Evolutionary conservation across 2,113 vertebrate genomes (phyloP).

Genomic region (Hemiscyllium ocellatum): DNA sequence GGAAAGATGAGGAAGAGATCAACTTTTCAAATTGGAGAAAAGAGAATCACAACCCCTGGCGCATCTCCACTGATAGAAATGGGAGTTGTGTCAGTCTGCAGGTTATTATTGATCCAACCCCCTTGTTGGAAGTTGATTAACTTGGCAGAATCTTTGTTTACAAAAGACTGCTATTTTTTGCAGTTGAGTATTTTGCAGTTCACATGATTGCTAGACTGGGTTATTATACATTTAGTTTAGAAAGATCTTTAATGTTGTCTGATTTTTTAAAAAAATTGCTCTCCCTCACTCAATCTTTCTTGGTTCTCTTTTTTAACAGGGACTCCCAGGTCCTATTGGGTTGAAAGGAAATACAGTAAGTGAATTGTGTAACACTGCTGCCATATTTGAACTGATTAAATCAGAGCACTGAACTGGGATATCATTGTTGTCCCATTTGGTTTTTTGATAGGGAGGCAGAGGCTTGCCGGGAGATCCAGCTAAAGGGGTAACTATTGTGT

Average conservation of each 20-base stretch:
- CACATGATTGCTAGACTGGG: background rate
- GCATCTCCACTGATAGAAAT: background rate
- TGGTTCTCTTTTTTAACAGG: conserved; percentile 53
- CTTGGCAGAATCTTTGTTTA: background rate
- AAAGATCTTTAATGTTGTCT: background rate
- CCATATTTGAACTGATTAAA: background rate
- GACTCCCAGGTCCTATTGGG: conserved; percentile 62
- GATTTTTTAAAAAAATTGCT: background rate
- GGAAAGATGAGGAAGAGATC: background rate
- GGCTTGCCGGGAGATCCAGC: conserved; percentile 72
- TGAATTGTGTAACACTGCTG: conserved; percentile 14
- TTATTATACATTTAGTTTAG: background rate
- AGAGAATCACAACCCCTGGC: background rate
- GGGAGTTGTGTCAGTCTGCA: background rate
- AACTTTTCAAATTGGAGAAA: background rate
- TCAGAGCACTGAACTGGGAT: background rate
- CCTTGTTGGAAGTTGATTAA: background rate
- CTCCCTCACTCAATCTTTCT: conserved; percentile 21
- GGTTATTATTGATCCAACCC: background rate
- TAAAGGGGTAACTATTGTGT: conserved; percentile 62
- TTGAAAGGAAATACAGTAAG: conserved; percentile 72
- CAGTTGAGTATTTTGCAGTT: conserved; percentile 39
- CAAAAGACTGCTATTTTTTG: conserved; percentile 20
- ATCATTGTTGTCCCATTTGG: conserved; percentile 19
- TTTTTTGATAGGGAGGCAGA: conserved; percentile 55